Base-by-base conservation (phyloP, 53 echinoderm and acorn worm species). In the Henricia sp. region DNA sequence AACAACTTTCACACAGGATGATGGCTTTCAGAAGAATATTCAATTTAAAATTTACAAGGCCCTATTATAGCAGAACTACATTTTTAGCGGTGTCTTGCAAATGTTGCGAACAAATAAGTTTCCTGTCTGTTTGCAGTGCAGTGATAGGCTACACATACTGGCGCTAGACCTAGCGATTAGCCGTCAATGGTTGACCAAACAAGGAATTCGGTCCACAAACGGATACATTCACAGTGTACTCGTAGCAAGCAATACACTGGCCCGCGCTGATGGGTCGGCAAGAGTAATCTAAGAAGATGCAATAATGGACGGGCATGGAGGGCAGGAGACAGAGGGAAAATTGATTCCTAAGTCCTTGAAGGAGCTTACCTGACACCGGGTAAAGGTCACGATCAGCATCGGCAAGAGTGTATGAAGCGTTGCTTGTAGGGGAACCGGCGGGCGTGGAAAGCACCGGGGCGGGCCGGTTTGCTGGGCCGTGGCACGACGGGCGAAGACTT, bases 351-450 rank as follows among this genome's bases (percentile, higher is more conserved):
- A 34, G 28, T 55, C 57, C 50, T 33, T 6, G 29, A 19, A 10
- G 39, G 67, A 67, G 64, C 80, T 80, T 64, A 80, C 80, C 80
- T 80, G 80, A 64, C 80, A 80, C 20, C 17, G 80, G 35, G 11
- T 59, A 80, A 63, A 80, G 80, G 64, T 80, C 64, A 64, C 11
- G 12, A 8, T 16, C 63, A 36, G 43, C 80, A 80, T 41, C 1
- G 48, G 63, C 19, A 80, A 50, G n/a, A n/a, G n/a, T 14, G 13
- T 1, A 13, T 4, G 39, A 40, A 37, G 41, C 64, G 19, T 64
- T 32, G 33, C 26, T 35, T n/a, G n/a, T n/a, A n/a, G n/a, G 56
- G 23, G 24, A 56, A 25, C 56, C 33, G 1, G 40, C 20, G 65
- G 2, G 41, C n/a, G n/a, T n/a, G n/a, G n/a, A n/a, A 67, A 38